A percentile compares a stretch with the other conserved stretches of the same genome.
Evolutionary conservation across 2,888 invertebrate genomes (phyloP).

Genomic region (Epistrophella euchroma): DNA sequence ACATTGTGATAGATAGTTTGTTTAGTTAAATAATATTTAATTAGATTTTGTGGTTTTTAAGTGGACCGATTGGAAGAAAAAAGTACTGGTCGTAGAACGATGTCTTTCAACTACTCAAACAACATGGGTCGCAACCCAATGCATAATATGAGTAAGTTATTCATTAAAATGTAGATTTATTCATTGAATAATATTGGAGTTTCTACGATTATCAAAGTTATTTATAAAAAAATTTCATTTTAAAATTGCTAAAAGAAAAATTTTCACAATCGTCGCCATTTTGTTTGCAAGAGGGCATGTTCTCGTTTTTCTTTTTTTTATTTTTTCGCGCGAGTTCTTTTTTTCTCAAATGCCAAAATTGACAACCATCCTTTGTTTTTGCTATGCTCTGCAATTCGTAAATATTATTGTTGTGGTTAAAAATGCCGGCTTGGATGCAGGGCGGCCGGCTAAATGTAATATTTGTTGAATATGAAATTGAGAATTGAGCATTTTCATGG

Average conservation of each 20-base stretch:
- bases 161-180: not conserved
- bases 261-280: constrained; percentile 72
- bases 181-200: constrained; percentile 2
- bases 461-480: constrained; percentile 1
- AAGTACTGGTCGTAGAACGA: constrained; percentile 43
- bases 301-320: constrained; percentile 10
- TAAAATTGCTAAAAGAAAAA: constrained; percentile 69
- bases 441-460: constrained; percentile 12
- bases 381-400: constrained; percentile 45
- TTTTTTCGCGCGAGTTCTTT: constrained; percentile 73
- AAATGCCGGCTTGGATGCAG: not conserved
- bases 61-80: not conserved
- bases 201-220: constrained; percentile 54
- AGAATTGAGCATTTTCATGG: not conserved
- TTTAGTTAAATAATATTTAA: constrained; percentile 27
- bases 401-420: constrained; percentile 55
- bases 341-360: constrained; percentile 77
- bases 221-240: constrained; percentile 51
- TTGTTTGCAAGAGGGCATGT: constrained; percentile 37
- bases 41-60: constrained; percentile 41
- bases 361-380: constrained; percentile 50
- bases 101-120: constrained; percentile 80
- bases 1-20: constrained; percentile 57
- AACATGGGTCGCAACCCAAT: constrained; percentile 77
- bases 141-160: constrained; percentile 70